These are phyloP conservation scores for Xiphophorus maculatus DNA, from an alignment of 2,113 vertebrate species.

Conservation along the genomic window DNA sequence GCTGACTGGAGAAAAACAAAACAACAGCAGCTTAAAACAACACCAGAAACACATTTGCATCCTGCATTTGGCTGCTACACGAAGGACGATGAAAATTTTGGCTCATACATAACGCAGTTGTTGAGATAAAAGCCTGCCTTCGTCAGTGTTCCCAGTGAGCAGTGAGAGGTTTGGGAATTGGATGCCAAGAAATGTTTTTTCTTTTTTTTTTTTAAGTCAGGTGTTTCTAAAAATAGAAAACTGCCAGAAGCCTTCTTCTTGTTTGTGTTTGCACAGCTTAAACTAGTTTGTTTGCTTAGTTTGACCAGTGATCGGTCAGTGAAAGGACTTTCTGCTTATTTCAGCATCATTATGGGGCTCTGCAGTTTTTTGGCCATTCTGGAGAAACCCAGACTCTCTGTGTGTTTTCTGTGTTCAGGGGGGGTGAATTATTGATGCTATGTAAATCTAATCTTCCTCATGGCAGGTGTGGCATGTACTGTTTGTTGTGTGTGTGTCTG, in stretches of 20 bases:
- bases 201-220: constrained; percentile 46
- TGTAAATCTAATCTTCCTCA: constrained; percentile 70
- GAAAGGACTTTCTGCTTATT: neutral
- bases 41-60: constrained; percentile 38
- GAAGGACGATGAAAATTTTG: constrained; percentile 35
- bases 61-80: constrained; percentile 28
- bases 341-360: neutral
- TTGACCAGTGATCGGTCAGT: constrained; percentile 30
- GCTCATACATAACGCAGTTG: constrained; percentile 17
- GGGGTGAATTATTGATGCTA: constrained; percentile 73
- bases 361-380: constrained; percentile 11
- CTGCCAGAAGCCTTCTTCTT: constrained; percentile 4
- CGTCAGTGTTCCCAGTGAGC: constrained; percentile 19
- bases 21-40: constrained; percentile 9
- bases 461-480: constrained; percentile 61
- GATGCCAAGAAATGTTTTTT: constrained; percentile 43
- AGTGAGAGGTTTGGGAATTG: constrained; percentile 5
- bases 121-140: constrained; percentile 54
- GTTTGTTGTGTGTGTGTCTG: constrained; percentile 38
- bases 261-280: constrained; percentile 29
- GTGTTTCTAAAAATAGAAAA: constrained; percentile 57
- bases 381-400: constrained; percentile 19
- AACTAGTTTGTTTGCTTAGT: constrained; percentile 27
- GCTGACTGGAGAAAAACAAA: constrained; percentile 18
- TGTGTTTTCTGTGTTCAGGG: constrained; percentile 31